Conservation (phyloP, 2,797 vertebrate genomes). For the Zenarchopterus dispar region DNA sequence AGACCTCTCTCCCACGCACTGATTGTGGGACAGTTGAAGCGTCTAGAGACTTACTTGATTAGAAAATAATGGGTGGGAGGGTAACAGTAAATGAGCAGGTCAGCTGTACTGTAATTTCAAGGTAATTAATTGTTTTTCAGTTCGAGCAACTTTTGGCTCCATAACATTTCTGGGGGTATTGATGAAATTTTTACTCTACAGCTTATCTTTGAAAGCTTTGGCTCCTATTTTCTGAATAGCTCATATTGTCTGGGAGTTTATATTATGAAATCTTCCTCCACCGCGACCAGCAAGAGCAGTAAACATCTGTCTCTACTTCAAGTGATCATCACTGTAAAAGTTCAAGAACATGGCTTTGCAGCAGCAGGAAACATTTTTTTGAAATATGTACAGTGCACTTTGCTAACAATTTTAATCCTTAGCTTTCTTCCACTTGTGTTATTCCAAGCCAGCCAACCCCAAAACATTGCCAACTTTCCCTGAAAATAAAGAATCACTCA, state of each 20-base stretch:
- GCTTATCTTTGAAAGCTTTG: neutral
- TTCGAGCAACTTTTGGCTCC: neutral
- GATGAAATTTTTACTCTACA: neutral
- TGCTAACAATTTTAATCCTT: too few species aligned
- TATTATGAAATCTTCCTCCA: neutral
- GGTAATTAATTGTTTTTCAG: neutral
- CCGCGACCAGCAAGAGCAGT: too few species aligned
- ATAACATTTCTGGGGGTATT: neutral
- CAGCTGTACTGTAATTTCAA: neutral
- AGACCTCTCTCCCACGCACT: slow-evolving; percentile 20
- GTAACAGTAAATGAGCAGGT: slow-evolving; percentile 29
- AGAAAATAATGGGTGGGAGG: slow-evolving; percentile 42
- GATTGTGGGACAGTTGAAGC: slow-evolving; percentile 20
- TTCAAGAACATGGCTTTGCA: too few species aligned
- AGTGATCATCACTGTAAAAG: too few species aligned
- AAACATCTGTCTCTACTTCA: too few species aligned
- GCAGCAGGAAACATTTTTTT: too few species aligned
- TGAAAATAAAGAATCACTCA: too few species aligned
- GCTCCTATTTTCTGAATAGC: neutral
- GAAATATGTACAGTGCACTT: too few species aligned
- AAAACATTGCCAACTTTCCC: too few species aligned
- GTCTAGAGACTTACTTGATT: slow-evolving; percentile 36
- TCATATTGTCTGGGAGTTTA: neutral
- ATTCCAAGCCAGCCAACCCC: too few species aligned
- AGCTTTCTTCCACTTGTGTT: too few species aligned